Conservation (phyloP, 2,888 invertebrate species). For the Aporophyla nigra region DNA sequence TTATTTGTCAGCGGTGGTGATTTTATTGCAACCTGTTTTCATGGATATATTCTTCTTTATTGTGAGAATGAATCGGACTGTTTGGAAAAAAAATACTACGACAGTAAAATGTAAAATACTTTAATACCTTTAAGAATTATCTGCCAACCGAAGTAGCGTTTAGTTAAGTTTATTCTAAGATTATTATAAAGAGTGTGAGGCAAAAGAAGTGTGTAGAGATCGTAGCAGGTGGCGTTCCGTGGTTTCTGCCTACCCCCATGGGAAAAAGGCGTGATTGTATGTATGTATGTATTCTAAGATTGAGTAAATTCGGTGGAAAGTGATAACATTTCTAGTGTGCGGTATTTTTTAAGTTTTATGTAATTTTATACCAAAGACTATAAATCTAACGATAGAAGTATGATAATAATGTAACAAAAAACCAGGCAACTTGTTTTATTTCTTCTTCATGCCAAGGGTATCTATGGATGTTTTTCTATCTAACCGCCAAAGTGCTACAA, state of each 20-base stretch:
- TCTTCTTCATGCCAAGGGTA: neutral
- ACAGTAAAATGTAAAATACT: neutral
- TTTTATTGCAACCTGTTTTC: conserved; percentile 23
- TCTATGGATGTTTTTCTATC: neutral
- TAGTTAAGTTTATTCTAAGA: neutral
- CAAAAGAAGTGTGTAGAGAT: no score
- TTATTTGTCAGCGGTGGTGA: conserved; percentile 4
- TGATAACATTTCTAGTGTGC: neutral
- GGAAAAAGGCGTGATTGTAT: no score
- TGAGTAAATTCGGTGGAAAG: neutral
- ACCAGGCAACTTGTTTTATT: neutral
- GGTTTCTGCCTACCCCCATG: no score
- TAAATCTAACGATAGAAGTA: neutral
- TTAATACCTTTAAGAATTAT: conserved; percentile 6
- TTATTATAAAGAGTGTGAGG: no score
- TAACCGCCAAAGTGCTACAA: no score
- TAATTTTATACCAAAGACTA: neutral
- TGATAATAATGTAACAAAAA: neutral
- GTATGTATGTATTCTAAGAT: no score
- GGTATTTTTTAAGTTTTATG: neutral
- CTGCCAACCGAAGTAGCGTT: neutral
- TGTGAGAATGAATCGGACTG: conserved; percentile 19
- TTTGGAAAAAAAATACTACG: conserved; percentile 27
- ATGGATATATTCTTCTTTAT: conserved; percentile 28
- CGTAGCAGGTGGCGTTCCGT: no score